Base-by-base conservation (phyloP, 2,113 vertebrate species). In the Carassius auratus region DNA sequence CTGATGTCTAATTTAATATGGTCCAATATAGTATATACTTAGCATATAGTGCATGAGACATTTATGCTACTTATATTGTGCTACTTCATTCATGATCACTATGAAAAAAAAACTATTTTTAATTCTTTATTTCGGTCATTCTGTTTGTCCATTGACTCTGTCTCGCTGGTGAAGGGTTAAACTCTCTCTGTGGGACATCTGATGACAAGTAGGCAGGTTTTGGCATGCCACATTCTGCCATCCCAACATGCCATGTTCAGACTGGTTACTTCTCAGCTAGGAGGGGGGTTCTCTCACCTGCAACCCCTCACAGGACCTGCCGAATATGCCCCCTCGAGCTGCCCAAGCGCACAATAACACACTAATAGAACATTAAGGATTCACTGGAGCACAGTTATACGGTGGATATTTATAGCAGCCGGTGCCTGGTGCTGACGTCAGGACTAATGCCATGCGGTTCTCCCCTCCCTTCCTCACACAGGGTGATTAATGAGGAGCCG, bases 281-380 rank as follows among this genome's bases (percentile, higher is more conserved):
- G 21, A 57, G 64, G 19, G 66, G 81, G 33, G 6, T 26, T 30
- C 17, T 33, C 62, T 69, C 62, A 81, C 45, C 79, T 81, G 80
- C 62, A 81, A 52, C 62, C 23, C 80, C 33, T 81, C 45, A 81
- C 61, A 42, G 14, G 1, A 71, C 64, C 23, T 26, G 78, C 83
- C 76, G 26, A 61, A 74, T 30, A 10, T 69, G 82, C 64, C 82
- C 76, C 77, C 55, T 13, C 57, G 26, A 88, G 78, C 55, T 61
- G n/a, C 76, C 52, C 69, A 83, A 76, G 48, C 23, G n/a, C 81
- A 88, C 85, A 86, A 87, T 84, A 74, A 85, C 75, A 84, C 59
- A 76, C 76, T 90, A 89, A 89, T 85, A 85, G 88, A 86, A 76
- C 89, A 90, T 89, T 88, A 89, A 71, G 85, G 83, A 89, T 79